Evolutionary conservation across 2,797 vertebrate genomes (phyloP).

Genomic region (Moxostoma hubbsi): DNA sequence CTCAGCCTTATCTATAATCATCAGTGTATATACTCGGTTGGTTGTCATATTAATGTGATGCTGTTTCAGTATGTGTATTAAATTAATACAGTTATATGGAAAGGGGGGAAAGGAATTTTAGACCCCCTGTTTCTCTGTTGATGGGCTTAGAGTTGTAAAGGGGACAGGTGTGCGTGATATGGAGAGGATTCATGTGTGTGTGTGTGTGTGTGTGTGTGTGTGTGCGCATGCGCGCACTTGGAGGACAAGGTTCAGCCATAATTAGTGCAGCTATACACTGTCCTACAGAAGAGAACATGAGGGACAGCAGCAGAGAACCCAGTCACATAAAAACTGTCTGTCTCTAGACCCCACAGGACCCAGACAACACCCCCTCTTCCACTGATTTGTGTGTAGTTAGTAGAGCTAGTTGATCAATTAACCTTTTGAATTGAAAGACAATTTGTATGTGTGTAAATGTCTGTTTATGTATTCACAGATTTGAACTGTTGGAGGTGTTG

Average conservation of each 20-base stretch:
- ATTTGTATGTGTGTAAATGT: conserved; percentile 33
- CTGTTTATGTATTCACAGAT: conserved; percentile 73
- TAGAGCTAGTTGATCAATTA: not conserved
- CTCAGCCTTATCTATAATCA: conserved; percentile 19
- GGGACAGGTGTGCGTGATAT: not conserved
- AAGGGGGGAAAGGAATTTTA: not conserved
- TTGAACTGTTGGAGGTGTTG: conserved; percentile 90
- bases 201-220: no score
- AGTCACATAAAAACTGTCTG: conserved; percentile 15
- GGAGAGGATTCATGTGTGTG: not conserved
- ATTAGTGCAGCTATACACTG: conserved; percentile 53
- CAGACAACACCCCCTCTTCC: not conserved
- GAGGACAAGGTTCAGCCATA: conserved; percentile 46
- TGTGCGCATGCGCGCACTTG: conserved; percentile 11
- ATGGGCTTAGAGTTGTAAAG: conserved; percentile 8
- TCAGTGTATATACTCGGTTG: conserved; percentile 15
- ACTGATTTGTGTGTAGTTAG: not conserved
- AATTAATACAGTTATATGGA: not conserved
- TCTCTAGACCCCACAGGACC: not conserved
- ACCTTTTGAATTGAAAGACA: not conserved
- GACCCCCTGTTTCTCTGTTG: not conserved
- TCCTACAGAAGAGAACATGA: conserved; percentile 35
- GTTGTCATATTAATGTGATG: not conserved
- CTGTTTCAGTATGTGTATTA: conserved; percentile 1
- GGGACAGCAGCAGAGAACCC: conserved; percentile 6